phyloP scores from a whole-genome alignment of 2,113 vertebrate genomes.

The Thalassarche chlororhynchos region DNA sequence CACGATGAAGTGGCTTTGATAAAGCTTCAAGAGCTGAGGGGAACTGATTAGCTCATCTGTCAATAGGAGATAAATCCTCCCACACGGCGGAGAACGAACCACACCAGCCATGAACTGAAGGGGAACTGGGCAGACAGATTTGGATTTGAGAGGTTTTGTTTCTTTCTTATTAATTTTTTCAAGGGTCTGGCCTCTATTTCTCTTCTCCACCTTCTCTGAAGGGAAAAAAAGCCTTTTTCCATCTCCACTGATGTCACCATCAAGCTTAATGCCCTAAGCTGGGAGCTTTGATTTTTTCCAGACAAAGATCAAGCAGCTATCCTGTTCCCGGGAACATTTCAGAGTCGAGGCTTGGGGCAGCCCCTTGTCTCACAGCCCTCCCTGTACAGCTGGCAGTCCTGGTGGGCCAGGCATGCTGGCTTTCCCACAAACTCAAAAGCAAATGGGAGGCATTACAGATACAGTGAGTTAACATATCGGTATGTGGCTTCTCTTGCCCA shows the following conservation, averaged over 20 bases:
- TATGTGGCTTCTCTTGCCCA: not conserved
- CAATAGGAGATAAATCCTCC: constrained; percentile 4
- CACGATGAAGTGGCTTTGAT: constrained; percentile 47
- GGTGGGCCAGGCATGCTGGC: not conserved
- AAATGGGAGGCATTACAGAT: not conserved
- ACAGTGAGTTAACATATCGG: not conserved
- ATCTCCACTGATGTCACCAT: not conserved
- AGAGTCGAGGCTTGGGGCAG: not conserved
- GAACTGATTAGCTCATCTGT: constrained; percentile 30
- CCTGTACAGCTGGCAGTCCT: not conserved
- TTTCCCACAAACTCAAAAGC: not conserved
- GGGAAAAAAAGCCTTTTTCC: not conserved
- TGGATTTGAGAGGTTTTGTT: not conserved
- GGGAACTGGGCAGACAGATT: not conserved
- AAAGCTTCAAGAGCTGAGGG: constrained; percentile 5
- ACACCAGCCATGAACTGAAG: not conserved
- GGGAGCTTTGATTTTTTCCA: not conserved
- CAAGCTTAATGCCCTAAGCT: not conserved
- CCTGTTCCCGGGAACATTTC: not conserved
- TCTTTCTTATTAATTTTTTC: not conserved
- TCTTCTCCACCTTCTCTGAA: not conserved
- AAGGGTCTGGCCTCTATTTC: not conserved
- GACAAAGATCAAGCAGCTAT: not conserved
- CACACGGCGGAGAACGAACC: not conserved
- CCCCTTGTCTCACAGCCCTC: not conserved